phyloP scores from a whole-genome alignment of 2,113 vertebrate genomes.

The Ginglymostoma cirratum region DNA sequence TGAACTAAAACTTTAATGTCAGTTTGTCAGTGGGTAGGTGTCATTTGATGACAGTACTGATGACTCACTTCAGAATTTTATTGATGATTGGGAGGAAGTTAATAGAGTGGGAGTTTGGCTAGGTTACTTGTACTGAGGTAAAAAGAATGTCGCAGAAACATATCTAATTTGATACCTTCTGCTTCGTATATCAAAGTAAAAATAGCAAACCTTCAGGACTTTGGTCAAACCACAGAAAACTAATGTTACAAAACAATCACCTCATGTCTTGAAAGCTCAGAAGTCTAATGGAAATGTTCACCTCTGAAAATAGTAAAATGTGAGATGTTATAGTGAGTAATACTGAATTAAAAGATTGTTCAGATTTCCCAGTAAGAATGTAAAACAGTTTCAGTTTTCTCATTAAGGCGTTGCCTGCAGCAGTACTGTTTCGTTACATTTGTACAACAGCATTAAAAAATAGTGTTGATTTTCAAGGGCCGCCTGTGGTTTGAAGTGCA shows the following conservation, averaged over 20 bases:
- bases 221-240: neutral
- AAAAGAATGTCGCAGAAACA: neutral
- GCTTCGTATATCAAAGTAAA: neutral
- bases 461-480: too few relatives aligned
- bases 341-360: neutral
- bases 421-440: neutral
- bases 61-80: neutral
- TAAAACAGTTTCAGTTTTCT: neutral
- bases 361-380: too few relatives aligned
- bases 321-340: neutral
- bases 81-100: neutral
- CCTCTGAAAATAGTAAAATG: constrained; percentile 10
- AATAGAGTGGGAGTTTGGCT: neutral
- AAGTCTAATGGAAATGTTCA: neutral
- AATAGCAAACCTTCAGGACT: neutral
- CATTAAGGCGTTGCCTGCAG: neutral
- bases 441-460: neutral
- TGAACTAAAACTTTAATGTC: neutral
- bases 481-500: neutral
- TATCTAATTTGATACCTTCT: neutral
- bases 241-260: neutral
- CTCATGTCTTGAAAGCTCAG: neutral
- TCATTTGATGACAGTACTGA: neutral
- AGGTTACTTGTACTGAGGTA: neutral
- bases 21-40: neutral